These are phyloP conservation scores for Papilio polytes DNA, from an alignment of 1,140 invertebrate species.

Conservation along the genomic window DNA sequence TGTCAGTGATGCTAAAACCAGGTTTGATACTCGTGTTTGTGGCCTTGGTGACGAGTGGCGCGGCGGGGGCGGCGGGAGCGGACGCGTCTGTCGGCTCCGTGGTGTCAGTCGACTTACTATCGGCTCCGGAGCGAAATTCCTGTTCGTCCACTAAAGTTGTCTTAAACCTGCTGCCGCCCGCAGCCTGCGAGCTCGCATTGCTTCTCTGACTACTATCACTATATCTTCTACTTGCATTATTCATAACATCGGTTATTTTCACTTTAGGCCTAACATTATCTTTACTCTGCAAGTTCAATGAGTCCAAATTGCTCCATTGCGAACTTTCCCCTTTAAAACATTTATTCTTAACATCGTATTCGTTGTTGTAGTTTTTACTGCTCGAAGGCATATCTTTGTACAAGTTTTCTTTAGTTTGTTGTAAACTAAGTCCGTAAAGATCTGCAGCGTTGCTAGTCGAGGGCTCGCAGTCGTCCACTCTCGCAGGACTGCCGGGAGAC, in stretches of 20 bases:
- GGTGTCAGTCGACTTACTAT: conserved; percentile 56
- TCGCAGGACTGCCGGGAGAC: conserved; percentile 33
- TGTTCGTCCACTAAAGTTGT: conserved; percentile 73
- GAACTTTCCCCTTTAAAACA: conserved; percentile 59
- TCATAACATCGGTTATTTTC: conserved; percentile 61
- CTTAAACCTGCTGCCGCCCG: conserved; percentile 68
- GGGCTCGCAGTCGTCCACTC: conserved; percentile 47
- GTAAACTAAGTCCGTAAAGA: conserved; percentile 66
- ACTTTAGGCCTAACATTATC: conserved; percentile 55
- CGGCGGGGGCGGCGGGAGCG: neutral
- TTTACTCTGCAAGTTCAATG: conserved; percentile 64
- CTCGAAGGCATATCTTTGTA: conserved; percentile 76
- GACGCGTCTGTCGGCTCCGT: conserved; percentile 34
- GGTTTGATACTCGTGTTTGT: conserved; percentile 63
- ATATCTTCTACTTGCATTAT: conserved; percentile 71
- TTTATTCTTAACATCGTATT: conserved; percentile 64
- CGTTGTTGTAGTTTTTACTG: conserved; percentile 74
- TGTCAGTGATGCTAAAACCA: conserved; percentile 65
- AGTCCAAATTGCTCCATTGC: conserved; percentile 58
- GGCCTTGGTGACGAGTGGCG: conserved; percentile 61
- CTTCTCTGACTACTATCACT: conserved; percentile 73
- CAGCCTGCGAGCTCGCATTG: conserved; percentile 52
- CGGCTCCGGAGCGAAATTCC: conserved; percentile 52
- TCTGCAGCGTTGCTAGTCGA: conserved; percentile 56
- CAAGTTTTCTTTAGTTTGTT: conserved; percentile 71